These are phyloP conservation scores for Pachypeltis micranthus DNA, from an alignment of 1,140 invertebrate genomes.

Conservation along the genomic window DNA sequence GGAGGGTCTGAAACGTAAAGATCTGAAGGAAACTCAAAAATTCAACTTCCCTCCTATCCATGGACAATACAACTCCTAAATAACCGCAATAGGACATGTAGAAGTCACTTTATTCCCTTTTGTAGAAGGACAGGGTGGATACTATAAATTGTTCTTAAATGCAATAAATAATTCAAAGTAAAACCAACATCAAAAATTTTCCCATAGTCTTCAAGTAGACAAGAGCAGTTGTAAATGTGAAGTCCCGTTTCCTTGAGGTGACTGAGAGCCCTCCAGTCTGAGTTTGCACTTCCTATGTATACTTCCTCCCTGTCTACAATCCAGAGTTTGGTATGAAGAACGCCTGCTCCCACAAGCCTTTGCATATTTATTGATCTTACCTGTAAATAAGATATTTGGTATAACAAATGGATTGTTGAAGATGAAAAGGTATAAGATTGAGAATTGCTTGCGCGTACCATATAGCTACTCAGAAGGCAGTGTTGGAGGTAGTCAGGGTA, in stretches of 20 bases:
- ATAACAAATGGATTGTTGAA: slow-evolving; percentile 14
- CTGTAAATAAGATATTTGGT: slow-evolving; percentile 32
- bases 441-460: neutral
- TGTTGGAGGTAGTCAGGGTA: no score
- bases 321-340: slow-evolving; percentile 92
- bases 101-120: neutral
- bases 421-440: slow-evolving; percentile 6
- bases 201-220: slow-evolving; percentile 68
- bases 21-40: no score
- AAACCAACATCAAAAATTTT: slow-evolving; percentile 76
- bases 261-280: slow-evolving; percentile 90
- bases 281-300: slow-evolving; percentile 79
- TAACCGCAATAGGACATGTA: neutral
- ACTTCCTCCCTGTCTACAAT: slow-evolving; percentile 70
- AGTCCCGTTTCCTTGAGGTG: slow-evolving; percentile 94
- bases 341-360: slow-evolving; percentile 69
- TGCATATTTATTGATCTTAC: slow-evolving; percentile 78
- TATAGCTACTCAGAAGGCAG: no score
- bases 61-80: no score
- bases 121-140: no score
- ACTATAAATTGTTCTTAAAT: neutral
- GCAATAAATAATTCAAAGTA: no score
- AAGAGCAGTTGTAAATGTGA: slow-evolving; percentile 66
- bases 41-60: no score
- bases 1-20: no score